phyloP scores from a whole-genome alignment of 2,888 invertebrate species.

The Pristionchus maxplancki region DNA sequence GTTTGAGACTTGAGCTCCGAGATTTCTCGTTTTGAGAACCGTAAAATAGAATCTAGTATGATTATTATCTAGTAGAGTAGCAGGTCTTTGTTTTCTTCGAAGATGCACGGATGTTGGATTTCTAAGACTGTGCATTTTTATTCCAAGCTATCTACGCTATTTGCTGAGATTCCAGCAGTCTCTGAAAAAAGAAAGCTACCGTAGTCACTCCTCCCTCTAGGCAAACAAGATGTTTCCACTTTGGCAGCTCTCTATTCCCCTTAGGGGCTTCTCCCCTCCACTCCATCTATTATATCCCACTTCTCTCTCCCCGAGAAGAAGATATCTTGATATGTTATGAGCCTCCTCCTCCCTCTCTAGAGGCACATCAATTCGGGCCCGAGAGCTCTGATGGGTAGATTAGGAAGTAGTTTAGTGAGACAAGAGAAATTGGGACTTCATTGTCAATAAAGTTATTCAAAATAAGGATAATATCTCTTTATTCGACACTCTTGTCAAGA shows the following conservation, averaged over 20 bases:
- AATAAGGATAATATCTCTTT: too few relatives aligned
- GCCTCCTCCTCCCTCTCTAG: conserved; percentile 16
- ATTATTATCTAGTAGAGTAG: too few relatives aligned
- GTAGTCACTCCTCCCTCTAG: neutral
- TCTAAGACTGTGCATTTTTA: too few relatives aligned
- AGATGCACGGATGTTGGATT: too few relatives aligned
- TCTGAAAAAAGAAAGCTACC: conserved; percentile 24
- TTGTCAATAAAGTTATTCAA: neutral
- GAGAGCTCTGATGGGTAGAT: conserved; percentile 7
- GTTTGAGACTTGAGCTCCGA: neutral
- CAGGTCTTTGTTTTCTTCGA: too few relatives aligned
- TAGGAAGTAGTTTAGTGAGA: conserved; percentile 34
- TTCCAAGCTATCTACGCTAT: too few relatives aligned
- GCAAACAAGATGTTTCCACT: conserved; percentile 45
- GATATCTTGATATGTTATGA: conserved; percentile 44
- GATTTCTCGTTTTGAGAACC: neutral
- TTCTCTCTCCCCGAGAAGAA: conserved; percentile 17
- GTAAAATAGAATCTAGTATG: too few relatives aligned
- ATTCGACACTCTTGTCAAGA: too few relatives aligned
- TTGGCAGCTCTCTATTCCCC: conserved; percentile 1
- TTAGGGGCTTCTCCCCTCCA: neutral
- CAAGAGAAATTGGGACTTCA: neutral
- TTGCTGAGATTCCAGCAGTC: too few relatives aligned
- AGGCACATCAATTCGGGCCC: conserved; percentile 12
- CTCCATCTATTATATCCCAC: conserved; percentile 47